phyloP scores from a whole-genome alignment of 2,888 invertebrate species.

The Podotricha telesiphe region DNA sequence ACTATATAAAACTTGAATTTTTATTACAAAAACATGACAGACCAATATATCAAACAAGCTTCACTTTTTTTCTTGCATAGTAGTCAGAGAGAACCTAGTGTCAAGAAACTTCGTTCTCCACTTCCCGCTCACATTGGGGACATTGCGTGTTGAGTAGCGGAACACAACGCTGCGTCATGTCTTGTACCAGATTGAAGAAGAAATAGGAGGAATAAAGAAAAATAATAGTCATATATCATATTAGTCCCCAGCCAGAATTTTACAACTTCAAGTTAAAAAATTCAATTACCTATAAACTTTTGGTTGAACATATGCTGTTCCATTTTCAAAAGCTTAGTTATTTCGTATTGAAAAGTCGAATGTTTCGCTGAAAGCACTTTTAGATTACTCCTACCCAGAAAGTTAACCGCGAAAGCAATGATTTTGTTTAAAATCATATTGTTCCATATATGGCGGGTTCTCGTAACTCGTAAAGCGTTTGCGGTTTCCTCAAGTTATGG shows the following conservation, averaged over 20 bases:
- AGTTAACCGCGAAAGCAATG: conserved; percentile 51
- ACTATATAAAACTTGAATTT: too few species aligned
- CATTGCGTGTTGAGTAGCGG: too few species aligned
- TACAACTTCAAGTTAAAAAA: not conserved
- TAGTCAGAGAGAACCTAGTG: too few species aligned
- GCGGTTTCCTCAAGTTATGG: conserved; percentile 43
- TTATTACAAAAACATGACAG: too few species aligned
- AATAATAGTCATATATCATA: not conserved
- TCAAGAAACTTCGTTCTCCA: too few species aligned
- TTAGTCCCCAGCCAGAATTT: not conserved
- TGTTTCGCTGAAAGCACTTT: conserved; percentile 36
- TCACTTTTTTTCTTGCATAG: too few species aligned
- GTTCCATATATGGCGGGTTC: conserved; percentile 64
- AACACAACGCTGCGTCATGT: too few species aligned
- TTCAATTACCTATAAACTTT: conserved; percentile 6
- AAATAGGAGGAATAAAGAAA: not conserved
- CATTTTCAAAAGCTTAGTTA: conserved; percentile 14
- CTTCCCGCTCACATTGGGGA: too few species aligned
- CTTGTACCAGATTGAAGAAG: too few species aligned
- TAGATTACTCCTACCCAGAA: conserved; percentile 38
- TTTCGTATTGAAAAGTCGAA: conserved; percentile 18
- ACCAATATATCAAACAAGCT: too few species aligned
- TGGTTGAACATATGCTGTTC: not conserved
- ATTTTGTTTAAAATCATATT: conserved; percentile 75
- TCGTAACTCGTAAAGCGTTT: conserved; percentile 59